Conservation (phyloP, 2,113 vertebrate species). For the Proteles cristata region DNA sequence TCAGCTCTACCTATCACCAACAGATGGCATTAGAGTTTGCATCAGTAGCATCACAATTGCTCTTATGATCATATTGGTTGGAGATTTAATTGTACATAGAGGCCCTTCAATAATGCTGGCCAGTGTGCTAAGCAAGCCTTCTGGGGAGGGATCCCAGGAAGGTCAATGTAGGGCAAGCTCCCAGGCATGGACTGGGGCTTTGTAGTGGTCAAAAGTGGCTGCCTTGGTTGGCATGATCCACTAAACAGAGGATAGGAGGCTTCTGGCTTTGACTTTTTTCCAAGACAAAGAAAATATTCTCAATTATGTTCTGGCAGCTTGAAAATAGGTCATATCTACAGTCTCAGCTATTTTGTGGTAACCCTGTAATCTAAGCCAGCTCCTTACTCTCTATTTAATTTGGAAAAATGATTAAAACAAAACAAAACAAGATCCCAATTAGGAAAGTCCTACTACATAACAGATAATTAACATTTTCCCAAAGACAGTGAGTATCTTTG, state of each 20-base stretch:
- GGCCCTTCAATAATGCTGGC: not conserved
- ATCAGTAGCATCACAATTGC: not conserved
- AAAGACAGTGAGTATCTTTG: conserved; percentile 34
- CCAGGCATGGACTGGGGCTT: not conserved
- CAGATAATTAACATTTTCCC: conserved; percentile 35
- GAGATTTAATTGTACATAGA: not conserved
- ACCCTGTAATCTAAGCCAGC: conserved; percentile 77
- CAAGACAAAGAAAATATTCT: conserved; percentile 60
- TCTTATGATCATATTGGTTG: not conserved
- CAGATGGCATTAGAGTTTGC: conserved; percentile 31
- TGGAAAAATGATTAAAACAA: conserved; percentile 75
- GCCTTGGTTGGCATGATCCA: not conserved
- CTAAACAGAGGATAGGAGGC: conserved; percentile 14
- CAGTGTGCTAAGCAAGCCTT: not conserved
- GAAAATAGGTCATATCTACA: conserved; percentile 76
- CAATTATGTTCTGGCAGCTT: conserved; percentile 56
- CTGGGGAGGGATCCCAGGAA: not conserved
- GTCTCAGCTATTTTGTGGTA: conserved; percentile 57
- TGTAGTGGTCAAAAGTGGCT: not conserved
- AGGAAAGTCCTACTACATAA: conserved; percentile 1
- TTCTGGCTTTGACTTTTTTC: conserved; percentile 22
- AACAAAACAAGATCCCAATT: conserved; percentile 67
- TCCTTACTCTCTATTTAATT: conserved; percentile 75
- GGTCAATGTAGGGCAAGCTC: not conserved
- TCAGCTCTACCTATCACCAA: not conserved